Evolutionary conservation across 1,140 invertebrate species (phyloP), one percentile per base, ranked within the genome.

Genomic region (Tetranychus urticae): DNA sequence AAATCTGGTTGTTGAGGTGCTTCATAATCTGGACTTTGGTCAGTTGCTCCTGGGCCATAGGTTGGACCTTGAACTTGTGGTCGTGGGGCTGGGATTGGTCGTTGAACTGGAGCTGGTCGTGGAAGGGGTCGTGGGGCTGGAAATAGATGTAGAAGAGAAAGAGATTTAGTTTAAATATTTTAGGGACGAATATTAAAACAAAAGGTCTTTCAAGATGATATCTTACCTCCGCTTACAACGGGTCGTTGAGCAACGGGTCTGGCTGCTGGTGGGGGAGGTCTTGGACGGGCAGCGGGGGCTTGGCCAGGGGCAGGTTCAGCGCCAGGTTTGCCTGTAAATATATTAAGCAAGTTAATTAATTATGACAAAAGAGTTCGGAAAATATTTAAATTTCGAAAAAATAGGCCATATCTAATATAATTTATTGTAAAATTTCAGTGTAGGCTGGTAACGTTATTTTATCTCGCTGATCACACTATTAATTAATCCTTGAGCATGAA

Each of bases 21-120:
- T 42, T 42, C 39, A 42, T 6, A 42, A 10, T 42, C 39, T 6
- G 39, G 5, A 42, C 5, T 42, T 42, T 42, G 39, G 39, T 42
- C 39, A 42, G 39, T 42, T 42, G 39, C 39, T 42, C 39, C 39
- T 42, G 39, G 10, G 10, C 39, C 39, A 10, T 42, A 42, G 10
- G 8, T 33, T 52, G 50, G 50, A 31, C 48, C 34, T 14, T 31
- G 34, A 13, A 31, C 54, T 35, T 59, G 50, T 31, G 33, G 36
- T 59, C 54, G 62, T 57, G 62, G n/a, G 48, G 64, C 61, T 42
- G 37, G 35, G 13, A 54, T 52, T 36, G 50, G 58, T n/a, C 39
- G 59, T 56, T 36, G 46, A n/a, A n/a, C 50, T 52, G 50, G 50
- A 23, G 50, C 50, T 31, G 50, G 50, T 52, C 50, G 50, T 52